phyloP scores from a whole-genome alignment of 2,113 vertebrate genomes.

The Cercopithecus mona region DNA sequence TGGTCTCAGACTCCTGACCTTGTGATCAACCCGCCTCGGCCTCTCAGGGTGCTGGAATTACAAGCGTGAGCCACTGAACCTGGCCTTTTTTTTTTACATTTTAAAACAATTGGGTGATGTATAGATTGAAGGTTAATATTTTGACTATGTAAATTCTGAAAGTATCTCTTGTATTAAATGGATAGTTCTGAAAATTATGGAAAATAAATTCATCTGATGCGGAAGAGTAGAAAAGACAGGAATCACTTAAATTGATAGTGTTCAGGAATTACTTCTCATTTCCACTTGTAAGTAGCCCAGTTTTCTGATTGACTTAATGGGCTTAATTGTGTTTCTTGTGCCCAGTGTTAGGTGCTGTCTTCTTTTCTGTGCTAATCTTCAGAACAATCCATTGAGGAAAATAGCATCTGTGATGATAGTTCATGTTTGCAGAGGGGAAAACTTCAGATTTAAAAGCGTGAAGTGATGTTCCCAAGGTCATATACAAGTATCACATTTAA shows the following conservation, averaged over 20 bases:
- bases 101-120: not conserved
- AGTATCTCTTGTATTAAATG: not conserved
- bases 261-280: not conserved
- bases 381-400: not conserved
- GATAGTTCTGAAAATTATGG: not conserved
- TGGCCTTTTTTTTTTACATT: not conserved
- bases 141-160: slow-evolving; percentile 10
- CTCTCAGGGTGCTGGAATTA: not conserved
- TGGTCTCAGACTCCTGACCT: not conserved
- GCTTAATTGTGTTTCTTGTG: not conserved
- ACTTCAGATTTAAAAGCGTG: not conserved
- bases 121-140: not conserved
- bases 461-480: not conserved
- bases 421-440: not conserved
- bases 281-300: not conserved
- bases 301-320: not conserved
- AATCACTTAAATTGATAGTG: no score
- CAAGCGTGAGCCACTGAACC: not conserved
- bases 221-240: not conserved
- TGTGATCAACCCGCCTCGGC: not conserved
- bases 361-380: not conserved
- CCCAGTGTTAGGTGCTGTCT: not conserved
- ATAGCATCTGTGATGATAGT: not conserved
- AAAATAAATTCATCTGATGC: not conserved
- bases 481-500: not conserved